Evolutionary conservation across 2,888 invertebrate species (phyloP).

Genomic region (Heliconius ismenius): DNA sequence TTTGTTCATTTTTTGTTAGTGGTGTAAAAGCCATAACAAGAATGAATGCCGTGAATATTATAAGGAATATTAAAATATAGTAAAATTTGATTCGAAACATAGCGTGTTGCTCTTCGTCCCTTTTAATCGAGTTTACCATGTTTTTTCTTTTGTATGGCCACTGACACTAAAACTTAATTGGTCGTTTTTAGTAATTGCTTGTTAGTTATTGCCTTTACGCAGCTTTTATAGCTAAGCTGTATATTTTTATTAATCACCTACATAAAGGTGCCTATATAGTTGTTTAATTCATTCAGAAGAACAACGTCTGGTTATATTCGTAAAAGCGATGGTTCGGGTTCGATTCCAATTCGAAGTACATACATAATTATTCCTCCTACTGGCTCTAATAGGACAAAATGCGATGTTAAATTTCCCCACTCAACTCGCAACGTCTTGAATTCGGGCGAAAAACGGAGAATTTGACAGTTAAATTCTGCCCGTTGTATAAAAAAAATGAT

Average conservation of each 20-base stretch:
- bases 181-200: constrained; percentile 50
- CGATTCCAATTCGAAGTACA: too few relatives aligned
- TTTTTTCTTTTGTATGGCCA: background rate
- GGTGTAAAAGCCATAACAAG: constrained; percentile 62
- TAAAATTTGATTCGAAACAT: constrained; percentile 31
- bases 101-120: constrained; percentile 11
- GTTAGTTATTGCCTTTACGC: constrained; percentile 5
- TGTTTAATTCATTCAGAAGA: too few relatives aligned
- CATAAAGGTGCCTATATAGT: background rate
- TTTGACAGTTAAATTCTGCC: too few relatives aligned
- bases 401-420: too few relatives aligned
- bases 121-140: constrained; percentile 14
- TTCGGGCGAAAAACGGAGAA: too few relatives aligned
- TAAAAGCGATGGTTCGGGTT: background rate
- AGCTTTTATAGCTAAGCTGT: background rate
- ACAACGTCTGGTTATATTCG: background rate
- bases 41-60: constrained; percentile 39
- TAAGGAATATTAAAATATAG: constrained; percentile 34
- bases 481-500: too few relatives aligned
- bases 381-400: too few relatives aligned
- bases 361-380: too few relatives aligned
- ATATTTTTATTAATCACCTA: background rate
- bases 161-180: constrained; percentile 53
- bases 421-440: too few relatives aligned
- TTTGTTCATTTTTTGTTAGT: constrained; percentile 67